Evolutionary conservation across 2,797 vertebrate genomes (phyloP).

Genomic region (Channallabes apus): DNA sequence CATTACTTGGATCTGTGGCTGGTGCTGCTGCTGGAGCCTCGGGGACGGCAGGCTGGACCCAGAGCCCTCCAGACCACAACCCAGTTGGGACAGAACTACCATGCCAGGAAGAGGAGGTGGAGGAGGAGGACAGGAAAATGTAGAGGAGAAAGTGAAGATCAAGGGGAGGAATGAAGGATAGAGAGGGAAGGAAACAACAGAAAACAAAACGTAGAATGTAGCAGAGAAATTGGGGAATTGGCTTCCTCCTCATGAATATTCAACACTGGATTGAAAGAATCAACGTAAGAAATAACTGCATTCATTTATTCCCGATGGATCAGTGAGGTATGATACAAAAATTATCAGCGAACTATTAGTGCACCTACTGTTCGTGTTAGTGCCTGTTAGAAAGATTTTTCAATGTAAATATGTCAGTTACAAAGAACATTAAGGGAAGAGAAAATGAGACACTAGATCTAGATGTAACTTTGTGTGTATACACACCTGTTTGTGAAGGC

Average conservation of each 20-base stretch:
- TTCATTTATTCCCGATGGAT: conserved; percentile 28
- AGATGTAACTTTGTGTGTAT: conserved; percentile 7
- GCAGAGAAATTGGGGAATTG: conserved; percentile 60
- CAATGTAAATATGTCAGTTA: conserved; percentile 30
- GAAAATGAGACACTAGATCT: conserved; percentile 5
- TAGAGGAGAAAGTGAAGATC: conserved; percentile 49
- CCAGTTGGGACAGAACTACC: conserved; percentile 97
- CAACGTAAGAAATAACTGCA: conserved; percentile 25
- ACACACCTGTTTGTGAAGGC: conserved; percentile 89
- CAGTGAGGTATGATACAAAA: conserved; percentile 45
- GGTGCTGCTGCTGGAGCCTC: conserved; percentile 94
- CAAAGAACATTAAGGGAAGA: neutral
- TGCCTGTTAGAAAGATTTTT: conserved; percentile 46
- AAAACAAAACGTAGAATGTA: conserved; percentile 64
- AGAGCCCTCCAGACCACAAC: conserved; percentile 94
- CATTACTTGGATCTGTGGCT: conserved; percentile 98
- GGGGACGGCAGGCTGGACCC: conserved; percentile 91
- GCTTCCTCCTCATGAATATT: conserved; percentile 55
- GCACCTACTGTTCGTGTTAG: conserved; percentile 50
- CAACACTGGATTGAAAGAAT: conserved; percentile 48
- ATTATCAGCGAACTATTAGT: conserved; percentile 51
- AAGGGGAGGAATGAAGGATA: conserved; percentile 20
- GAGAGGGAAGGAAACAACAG: conserved; percentile 58
- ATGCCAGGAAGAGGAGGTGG: conserved; percentile 67
- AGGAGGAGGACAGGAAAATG: conserved; percentile 57